Percentiles rank a stretch among this genome's conserved stretches.
Conservation (phyloP, 2,113 vertebrate genomes). For the Reinhardtius hippoglossoides region DNA sequence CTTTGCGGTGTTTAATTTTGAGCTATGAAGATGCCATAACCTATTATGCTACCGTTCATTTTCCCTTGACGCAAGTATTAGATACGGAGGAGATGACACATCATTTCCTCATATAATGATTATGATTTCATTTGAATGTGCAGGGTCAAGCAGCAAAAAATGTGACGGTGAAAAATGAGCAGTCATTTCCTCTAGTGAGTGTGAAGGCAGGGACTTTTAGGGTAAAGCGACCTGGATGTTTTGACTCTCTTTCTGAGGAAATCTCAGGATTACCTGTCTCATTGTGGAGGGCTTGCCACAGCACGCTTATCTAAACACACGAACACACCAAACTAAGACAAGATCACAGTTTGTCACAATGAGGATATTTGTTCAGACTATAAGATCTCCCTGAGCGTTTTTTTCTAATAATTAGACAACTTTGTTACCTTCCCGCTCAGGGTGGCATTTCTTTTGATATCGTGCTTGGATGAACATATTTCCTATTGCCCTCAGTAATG, state of each 20-base stretch:
- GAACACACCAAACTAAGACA: constrained; percentile 20
- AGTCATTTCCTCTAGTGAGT: not conserved
- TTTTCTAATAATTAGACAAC: constrained; percentile 54
- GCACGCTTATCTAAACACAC: constrained; percentile 37
- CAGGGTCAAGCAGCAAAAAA: constrained; percentile 25
- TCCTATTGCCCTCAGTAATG: constrained; percentile 34
- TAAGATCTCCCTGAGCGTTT: constrained; percentile 41
- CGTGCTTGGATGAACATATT: constrained; percentile 36
- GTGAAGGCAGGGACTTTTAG: not conserved
- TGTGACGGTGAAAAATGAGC: constrained; percentile 33
- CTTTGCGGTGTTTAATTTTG: constrained; percentile 60
- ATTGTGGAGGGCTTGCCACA: constrained; percentile 33
- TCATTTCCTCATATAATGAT: constrained; percentile 58
- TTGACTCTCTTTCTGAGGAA: constrained; percentile 29
- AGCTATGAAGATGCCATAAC: constrained; percentile 59
- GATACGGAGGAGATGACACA: constrained; percentile 38
- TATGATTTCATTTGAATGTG: constrained; percentile 35
- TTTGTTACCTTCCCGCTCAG: constrained; percentile 44
- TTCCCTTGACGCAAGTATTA: not conserved
- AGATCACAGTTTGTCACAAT: constrained; percentile 39
- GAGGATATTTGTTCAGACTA: constrained; percentile 27
- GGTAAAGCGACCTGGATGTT: constrained; percentile 30
- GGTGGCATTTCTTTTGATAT: constrained; percentile 34
- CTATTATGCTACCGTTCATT: constrained; percentile 53
- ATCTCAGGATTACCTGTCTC: constrained; percentile 57